Conservation (phyloP, 2,113 vertebrate species). For the Barnardius zonarius region DNA sequence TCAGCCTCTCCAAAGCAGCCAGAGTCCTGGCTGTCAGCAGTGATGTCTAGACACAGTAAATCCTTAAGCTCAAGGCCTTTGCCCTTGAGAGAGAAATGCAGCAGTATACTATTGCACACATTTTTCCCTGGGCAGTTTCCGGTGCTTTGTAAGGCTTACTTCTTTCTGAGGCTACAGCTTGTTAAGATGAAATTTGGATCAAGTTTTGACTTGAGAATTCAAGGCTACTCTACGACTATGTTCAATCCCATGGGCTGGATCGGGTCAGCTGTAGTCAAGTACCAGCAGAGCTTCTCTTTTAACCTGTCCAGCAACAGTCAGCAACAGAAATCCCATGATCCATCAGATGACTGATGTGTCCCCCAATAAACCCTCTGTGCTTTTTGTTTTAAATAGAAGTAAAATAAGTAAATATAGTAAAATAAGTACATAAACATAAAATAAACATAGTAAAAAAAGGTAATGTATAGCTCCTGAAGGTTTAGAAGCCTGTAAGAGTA, state of each 20-base stretch:
- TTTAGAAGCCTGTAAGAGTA: neutral
- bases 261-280: neutral
- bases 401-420: neutral
- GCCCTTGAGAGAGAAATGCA: neutral
- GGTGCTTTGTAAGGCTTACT: neutral
- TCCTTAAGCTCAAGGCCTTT: conserved; percentile 30
- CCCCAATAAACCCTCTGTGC: neutral
- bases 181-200: neutral
- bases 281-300: neutral
- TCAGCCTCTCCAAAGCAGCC: neutral
- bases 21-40: conserved; percentile 8
- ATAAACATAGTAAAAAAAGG: neutral
- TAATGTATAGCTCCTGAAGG: neutral
- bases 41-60: conserved; percentile 20
- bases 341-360: neutral
- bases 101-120: rapidly evolving
- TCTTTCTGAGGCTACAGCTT: neutral
- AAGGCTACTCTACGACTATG: neutral
- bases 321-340: neutral
- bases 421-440: neutral
- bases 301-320: neutral
- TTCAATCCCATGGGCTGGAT: neutral
- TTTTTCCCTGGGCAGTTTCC: neutral
- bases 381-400: neutral
- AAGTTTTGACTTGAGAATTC: neutral